Percentiles rank a stretch among this genome's conserved stretches.
These are phyloP conservation scores for Pavo muticus DNA, from an alignment of 2,113 vertebrate species.

Conservation along the genomic window DNA sequence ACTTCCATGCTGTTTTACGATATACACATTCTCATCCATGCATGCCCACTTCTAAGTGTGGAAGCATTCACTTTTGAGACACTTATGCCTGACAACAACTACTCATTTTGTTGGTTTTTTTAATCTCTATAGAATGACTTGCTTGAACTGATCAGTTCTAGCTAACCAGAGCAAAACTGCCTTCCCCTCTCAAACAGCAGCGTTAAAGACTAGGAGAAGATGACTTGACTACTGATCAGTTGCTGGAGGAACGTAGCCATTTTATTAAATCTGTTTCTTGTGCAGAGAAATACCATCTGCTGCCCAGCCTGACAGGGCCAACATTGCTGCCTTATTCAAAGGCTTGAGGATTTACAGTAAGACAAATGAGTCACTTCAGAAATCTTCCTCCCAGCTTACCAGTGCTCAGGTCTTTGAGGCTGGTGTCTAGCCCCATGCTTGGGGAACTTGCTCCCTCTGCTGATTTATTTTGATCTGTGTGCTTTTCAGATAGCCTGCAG, in stretches of 20 bases:
- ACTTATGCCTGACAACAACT: neutral
- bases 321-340: neutral
- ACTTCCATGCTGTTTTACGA: neutral
- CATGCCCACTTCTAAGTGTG: neutral
- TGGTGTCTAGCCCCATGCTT: accelerated
- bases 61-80: neutral
- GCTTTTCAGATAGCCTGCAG: neutral
- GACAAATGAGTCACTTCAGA: accelerated
- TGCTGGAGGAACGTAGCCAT: neutral
- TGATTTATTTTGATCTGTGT: neutral
- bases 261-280: neutral
- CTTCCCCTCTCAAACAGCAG: neutral
- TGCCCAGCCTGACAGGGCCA: neutral
- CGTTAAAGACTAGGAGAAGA: neutral
- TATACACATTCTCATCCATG: neutral
- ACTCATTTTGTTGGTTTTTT: neutral
- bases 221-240: neutral
- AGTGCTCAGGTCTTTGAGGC: too few species aligned
- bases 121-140: neutral
- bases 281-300: neutral
- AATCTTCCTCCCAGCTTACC: neutral
- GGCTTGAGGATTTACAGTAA: neutral
- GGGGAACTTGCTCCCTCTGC: constrained; percentile 31
- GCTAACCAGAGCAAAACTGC: neutral
- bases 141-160: neutral